A percentile compares a stretch with the other conserved stretches of the same genome.
Evolutionary conservation across 2,113 vertebrate genomes (phyloP).

Genomic region (Glaucomys volans): DNA sequence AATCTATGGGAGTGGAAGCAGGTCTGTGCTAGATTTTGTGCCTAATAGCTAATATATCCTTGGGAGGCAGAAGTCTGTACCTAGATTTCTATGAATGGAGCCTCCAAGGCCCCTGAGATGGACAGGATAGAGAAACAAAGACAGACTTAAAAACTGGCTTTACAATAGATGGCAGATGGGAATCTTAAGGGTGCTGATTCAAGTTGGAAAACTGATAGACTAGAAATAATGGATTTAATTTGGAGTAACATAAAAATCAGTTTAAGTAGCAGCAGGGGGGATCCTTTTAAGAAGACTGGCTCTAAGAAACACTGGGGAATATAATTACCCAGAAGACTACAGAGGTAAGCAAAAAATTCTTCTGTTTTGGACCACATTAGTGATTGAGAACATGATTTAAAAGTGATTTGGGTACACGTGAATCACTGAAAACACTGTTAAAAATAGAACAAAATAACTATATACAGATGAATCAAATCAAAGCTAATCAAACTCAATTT

Average conservation of each 20-base stretch:
- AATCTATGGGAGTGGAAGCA: background rate
- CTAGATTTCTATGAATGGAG: background rate
- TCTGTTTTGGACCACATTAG: background rate
- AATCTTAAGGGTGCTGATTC: constrained; percentile 68
- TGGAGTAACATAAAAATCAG: constrained; percentile 71
- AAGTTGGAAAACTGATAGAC: constrained; percentile 76
- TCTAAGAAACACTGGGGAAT: constrained; percentile 50
- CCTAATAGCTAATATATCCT: background rate
- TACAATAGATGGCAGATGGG: constrained; percentile 64
- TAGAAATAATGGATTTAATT: constrained; percentile 81
- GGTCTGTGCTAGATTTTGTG: background rate
- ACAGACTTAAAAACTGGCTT: constrained; percentile 45
- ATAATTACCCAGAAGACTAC: constrained; percentile 10
- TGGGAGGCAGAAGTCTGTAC: background rate
- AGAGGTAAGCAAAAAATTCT: constrained; percentile 50
- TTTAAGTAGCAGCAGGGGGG: constrained; percentile 62
- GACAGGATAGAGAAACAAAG: background rate
- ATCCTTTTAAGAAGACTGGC: constrained; percentile 37
- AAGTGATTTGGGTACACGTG: background rate
- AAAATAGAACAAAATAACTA: background rate
- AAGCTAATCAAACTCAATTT: background rate
- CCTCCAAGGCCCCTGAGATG: background rate
- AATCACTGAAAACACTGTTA: background rate
- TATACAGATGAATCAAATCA: background rate
- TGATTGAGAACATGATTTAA: constrained; percentile 20